These are phyloP conservation scores for Heliconius hermathena DNA, from an alignment of 1,140 invertebrate genomes.

Conservation along the genomic window DNA sequence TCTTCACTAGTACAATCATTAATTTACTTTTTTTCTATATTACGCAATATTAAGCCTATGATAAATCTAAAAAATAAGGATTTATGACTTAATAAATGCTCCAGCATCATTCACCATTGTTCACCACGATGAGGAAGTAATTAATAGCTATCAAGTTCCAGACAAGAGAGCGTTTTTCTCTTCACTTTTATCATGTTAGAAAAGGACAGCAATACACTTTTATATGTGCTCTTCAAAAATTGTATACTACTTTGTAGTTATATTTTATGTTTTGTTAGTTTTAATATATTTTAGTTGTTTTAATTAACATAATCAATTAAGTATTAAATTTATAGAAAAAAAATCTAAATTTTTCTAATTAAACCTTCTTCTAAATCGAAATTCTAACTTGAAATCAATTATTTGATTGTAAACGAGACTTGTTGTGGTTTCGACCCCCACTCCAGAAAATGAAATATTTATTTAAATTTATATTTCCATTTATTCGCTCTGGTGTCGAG, in stretches of 20 bases:
- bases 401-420: no score
- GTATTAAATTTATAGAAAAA: no score
- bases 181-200: not conserved
- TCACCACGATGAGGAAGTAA: not conserved
- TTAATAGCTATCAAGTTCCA: slow-evolving; percentile 14
- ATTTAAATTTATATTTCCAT: no score
- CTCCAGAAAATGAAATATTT: no score
- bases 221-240: not conserved
- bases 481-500: no score
- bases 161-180: slow-evolving; percentile 12
- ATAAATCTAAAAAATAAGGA: not conserved
- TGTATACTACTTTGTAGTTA: not conserved
- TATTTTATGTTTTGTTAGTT: not conserved
- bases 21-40: not conserved
- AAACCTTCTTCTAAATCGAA: no score
- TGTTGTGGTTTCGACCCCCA: no score
- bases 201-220: not conserved
- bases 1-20: no score
- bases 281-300: no score
- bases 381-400: no score
- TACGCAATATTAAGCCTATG: not conserved
- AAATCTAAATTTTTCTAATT: no score
- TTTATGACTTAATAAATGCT: slow-evolving; percentile 2
- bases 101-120: slow-evolving; percentile 1
- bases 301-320: no score